A percentile compares a stretch with the other conserved stretches of the same genome.
Conservation (phyloP, 2,797 vertebrate genomes). For the Valencia hispanica region DNA sequence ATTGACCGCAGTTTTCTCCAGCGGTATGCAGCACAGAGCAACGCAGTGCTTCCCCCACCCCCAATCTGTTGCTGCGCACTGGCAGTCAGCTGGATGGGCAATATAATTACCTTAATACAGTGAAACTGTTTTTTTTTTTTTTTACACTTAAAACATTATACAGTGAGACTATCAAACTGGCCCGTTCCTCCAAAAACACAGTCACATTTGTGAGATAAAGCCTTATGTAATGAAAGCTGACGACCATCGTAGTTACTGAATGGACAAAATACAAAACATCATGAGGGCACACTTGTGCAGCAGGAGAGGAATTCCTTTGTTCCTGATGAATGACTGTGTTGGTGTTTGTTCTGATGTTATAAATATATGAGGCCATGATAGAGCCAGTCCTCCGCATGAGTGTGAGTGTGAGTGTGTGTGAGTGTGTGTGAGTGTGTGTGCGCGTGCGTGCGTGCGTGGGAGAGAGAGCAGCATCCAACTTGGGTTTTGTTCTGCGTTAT, state of each 20-base stretch:
- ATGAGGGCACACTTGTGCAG: not conserved
- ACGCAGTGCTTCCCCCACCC: too few relatives aligned
- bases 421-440: conserved; percentile 7
- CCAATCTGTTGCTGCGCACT: too few relatives aligned
- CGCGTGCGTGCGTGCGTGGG: conserved; percentile 8
- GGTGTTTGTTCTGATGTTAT: not conserved
- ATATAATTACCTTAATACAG: too few relatives aligned
- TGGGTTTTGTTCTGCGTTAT: conserved; percentile 55
- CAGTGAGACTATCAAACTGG: too few relatives aligned
- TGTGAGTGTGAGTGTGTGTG: conserved; percentile 1
- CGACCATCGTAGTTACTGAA: not conserved
- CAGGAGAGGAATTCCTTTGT: not conserved
- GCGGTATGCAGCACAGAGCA: too few relatives aligned
- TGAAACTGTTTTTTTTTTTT: too few relatives aligned
- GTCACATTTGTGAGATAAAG: not conserved
- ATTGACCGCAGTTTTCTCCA: too few relatives aligned
- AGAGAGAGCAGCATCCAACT: conserved; percentile 22
- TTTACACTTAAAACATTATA: too few relatives aligned
- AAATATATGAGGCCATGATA: not conserved
- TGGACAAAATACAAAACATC: not conserved
- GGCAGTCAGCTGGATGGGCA: too few relatives aligned
- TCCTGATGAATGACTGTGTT: not conserved
- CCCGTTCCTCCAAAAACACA: too few relatives aligned
- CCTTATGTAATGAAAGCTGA: not conserved
- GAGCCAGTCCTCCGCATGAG: not conserved